phyloP scores from a whole-genome alignment of 1,140 invertebrate species.

The Drosophila funebris region DNA sequence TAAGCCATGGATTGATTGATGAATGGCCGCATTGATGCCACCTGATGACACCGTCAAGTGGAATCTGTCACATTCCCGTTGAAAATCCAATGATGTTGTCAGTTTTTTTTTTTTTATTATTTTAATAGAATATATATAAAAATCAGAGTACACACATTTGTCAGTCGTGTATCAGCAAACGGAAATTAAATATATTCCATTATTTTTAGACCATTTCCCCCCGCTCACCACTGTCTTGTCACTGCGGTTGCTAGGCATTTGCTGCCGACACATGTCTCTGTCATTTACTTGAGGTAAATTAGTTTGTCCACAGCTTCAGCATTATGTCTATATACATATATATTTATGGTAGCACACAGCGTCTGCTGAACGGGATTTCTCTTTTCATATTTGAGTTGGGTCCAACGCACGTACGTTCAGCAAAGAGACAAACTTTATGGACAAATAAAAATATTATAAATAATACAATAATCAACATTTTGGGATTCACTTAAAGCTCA shows the following conservation, averaged over 20 bases:
- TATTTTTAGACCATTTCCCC: constrained; percentile 34
- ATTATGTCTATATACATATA: constrained; percentile 52
- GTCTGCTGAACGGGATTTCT: constrained; percentile 3
- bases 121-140: too few relatives aligned
- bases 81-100: constrained; percentile 53
- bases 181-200: constrained; percentile 75
- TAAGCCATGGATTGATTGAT: constrained; percentile 52
- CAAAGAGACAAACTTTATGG: background rate
- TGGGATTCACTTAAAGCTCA: background rate
- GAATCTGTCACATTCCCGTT: constrained; percentile 30
- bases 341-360: constrained; percentile 23
- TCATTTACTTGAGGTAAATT: constrained; percentile 56
- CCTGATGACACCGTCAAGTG: constrained; percentile 41
- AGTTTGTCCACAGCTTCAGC: constrained; percentile 27
- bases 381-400: constrained; percentile 23
- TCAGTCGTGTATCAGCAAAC: constrained; percentile 45
- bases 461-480: constrained; percentile 24
- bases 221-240: too few relatives aligned
- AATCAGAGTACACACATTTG: constrained; percentile 37
- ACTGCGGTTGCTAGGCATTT: background rate
- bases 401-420: constrained; percentile 43
- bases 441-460: constrained; percentile 19
- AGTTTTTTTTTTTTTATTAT: too few relatives aligned
- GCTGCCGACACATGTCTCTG: constrained; percentile 60
- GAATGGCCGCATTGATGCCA: constrained; percentile 29